These are phyloP conservation scores for Microcebus griseorufus DNA, from an alignment of 2,113 vertebrate genomes.

Conservation along the genomic window DNA sequence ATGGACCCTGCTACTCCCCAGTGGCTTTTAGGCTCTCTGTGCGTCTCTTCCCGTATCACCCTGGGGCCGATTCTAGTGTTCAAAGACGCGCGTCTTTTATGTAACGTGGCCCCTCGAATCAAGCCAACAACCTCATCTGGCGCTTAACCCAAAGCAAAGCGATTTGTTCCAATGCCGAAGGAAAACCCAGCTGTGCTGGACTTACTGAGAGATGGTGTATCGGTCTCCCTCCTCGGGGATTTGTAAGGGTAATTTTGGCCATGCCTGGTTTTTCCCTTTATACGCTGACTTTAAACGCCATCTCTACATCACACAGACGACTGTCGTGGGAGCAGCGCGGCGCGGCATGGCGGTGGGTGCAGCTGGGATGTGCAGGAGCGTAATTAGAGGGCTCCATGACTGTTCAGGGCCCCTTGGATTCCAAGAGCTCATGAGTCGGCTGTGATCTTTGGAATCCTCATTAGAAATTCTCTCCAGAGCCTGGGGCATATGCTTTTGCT, in stretches of 20 bases:
- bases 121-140: conserved; percentile 37
- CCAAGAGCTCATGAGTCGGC: conserved; percentile 60
- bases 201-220: not conserved
- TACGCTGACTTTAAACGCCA: conserved; percentile 15
- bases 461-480: conserved; percentile 80
- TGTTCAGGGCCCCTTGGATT: conserved; percentile 65
- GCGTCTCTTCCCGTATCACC: not conserved
- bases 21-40: not conserved
- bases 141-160: conserved; percentile 62
- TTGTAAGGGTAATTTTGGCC: conserved; percentile 60
- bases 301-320: conserved; percentile 38
- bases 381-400: conserved; percentile 64
- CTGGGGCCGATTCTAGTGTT: conserved; percentile 16
- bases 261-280: conserved; percentile 24
- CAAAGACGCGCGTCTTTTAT: not conserved
- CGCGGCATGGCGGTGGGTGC: not conserved
- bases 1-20: not conserved
- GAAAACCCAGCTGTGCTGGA: not conserved
- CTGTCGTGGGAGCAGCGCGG: not conserved
- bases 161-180: conserved; percentile 53
- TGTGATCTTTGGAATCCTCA: conserved; percentile 79
- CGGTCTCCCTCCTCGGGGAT: conserved; percentile 50
- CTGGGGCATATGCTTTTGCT: conserved; percentile 79
- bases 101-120: not conserved
- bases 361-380: not conserved